Evolutionary conservation across 2,797 vertebrate genomes (phyloP), one percentile per base, ranked within the genome.

Genomic region (Gastrophryne carolinensis): DNA sequence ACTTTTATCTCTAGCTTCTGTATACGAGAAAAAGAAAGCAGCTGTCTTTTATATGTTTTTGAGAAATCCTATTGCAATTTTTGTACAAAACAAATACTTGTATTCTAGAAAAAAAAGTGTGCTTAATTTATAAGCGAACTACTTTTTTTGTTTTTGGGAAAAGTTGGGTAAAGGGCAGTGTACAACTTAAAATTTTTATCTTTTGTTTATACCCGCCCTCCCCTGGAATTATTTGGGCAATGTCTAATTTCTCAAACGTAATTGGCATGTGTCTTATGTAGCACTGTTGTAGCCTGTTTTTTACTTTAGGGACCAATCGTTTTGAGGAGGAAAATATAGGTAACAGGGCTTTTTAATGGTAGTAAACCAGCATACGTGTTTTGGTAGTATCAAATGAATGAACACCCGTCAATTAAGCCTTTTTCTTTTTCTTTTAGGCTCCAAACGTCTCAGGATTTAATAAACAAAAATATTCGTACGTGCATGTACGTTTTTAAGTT

Each of bases 31-130:
- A 47, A 47, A 6, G 2, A 83, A 91, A 92, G 89, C 90, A 91
- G 91, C 90, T 92, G 89, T 91, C 87, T 92, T 92, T 76, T 91
- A 89, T 92, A 92, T 91, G 89, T 92, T 93, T 93, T 92, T 91
- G 90, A 91, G 86, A 92, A 92, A 92, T 92, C 91, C 90, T 90
- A 91, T 91, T 91, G 89, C 91, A 90, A 89, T 92, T 92, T 93
- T 93, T 93, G 89, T 93, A 93, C 87, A 91, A 92, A 93, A 82
- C 37, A 10, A 11, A 91, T 90, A 89, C 87, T 92, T 91, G 90
- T 91, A 92, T 91, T 92, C 88, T 91, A 90, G 88, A 91, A 93
- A 93, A 94, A 93, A 93, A 93, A 94, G 93, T 92, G 94, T 94
- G 91, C 90, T 92, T 92, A 91, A 90, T 92, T 91, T 91, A 90